These are phyloP conservation scores for Calosoma granatense DNA, from an alignment of 1,140 invertebrate genomes.

Conservation along the genomic window DNA sequence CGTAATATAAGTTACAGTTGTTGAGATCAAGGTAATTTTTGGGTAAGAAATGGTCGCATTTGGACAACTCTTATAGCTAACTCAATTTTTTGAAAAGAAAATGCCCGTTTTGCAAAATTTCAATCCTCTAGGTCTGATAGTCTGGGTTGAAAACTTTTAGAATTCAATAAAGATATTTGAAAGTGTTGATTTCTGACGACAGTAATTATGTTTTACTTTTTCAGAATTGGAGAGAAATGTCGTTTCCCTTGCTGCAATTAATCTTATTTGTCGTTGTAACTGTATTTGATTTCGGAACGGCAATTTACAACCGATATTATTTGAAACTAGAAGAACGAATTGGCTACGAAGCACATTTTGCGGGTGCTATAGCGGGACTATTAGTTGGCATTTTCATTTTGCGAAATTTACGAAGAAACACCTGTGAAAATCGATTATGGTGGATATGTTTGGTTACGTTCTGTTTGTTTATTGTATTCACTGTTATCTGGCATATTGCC, in stretches of 20 bases:
- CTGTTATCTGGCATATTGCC: constrained; percentile 66
- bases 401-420: constrained; percentile 71
- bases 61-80: no score
- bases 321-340: constrained; percentile 51
- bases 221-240: constrained; percentile 84
- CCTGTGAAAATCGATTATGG: constrained; percentile 74
- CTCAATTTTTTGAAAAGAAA: no score
- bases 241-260: constrained; percentile 69
- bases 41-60: no score
- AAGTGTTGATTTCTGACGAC: not conserved
- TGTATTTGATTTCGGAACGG: constrained; percentile 65
- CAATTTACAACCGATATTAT: constrained; percentile 61
- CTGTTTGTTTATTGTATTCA: constrained; percentile 57
- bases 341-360: constrained; percentile 77
- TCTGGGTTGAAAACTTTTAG: constrained; percentile 8
- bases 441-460: constrained; percentile 72
- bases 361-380: constrained; percentile 65
- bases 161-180: not conserved
- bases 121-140: no score
- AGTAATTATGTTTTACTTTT: constrained; percentile 22
- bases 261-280: constrained; percentile 61
- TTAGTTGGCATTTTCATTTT: constrained; percentile 82
- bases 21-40: no score
- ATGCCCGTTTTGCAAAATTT: no score
- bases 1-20: no score